Conservation (phyloP, 2,888 invertebrate species). For the Plagodis dolabraria region DNA sequence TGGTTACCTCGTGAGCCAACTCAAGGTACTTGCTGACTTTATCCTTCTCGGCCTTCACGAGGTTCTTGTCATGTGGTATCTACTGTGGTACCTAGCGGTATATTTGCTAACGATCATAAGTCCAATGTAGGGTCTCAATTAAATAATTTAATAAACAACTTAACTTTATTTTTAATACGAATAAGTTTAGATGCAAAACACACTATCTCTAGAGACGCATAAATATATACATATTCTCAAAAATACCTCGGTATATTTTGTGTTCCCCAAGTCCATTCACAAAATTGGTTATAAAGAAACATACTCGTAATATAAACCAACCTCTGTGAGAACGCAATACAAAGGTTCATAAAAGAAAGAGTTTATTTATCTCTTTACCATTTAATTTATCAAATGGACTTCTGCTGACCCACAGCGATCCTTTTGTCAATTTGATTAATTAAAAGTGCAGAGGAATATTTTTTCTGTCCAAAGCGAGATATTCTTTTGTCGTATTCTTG, state of each 20-base stretch:
- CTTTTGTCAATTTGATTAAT: constrained; percentile 18
- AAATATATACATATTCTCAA: neutral
- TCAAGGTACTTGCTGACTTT: no score
- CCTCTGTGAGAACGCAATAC: constrained; percentile 5
- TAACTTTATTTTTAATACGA: no score
- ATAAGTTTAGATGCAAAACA: neutral
- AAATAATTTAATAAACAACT: no score
- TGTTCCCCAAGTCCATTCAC: constrained; percentile 1
- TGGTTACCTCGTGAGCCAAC: no score
- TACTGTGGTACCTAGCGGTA: no score
- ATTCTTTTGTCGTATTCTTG: neutral
- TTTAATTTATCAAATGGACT: constrained; percentile 17
- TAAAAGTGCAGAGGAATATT: constrained; percentile 21
- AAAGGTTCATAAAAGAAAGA: constrained; percentile 14
- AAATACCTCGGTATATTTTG: no score
- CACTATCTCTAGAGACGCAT: neutral
- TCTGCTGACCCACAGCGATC: constrained; percentile 9
- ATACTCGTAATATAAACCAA: constrained; percentile 5
- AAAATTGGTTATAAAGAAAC: constrained; percentile 4
- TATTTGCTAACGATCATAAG: no score
- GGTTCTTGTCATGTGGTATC: no score
- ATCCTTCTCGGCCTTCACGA: no score
- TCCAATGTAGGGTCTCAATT: no score
- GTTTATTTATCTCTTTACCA: constrained; percentile 9
- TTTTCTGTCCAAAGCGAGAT: neutral